These are phyloP conservation scores for Notospermus geniculatus DNA, from an alignment of 1,140 invertebrate species.

Conservation along the genomic window DNA sequence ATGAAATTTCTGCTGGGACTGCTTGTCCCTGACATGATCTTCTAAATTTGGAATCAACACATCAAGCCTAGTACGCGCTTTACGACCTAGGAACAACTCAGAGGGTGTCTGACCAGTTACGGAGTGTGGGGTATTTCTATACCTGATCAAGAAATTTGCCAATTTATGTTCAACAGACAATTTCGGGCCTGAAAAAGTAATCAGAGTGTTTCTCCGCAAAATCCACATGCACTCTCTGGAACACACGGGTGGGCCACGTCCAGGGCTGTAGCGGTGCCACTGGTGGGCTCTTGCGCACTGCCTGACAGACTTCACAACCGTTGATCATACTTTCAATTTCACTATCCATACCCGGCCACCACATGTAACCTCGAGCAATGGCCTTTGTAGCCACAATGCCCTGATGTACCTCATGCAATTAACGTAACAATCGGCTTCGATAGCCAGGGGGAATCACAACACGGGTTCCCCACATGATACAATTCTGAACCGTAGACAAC, in stretches of 20 bases:
- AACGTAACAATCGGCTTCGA: background rate
- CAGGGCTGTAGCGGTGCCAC: slow-evolving; percentile 32
- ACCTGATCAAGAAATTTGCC: no score
- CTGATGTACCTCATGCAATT: slow-evolving; percentile 46
- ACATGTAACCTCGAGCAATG: slow-evolving; percentile 55
- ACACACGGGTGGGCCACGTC: slow-evolving; percentile 43
- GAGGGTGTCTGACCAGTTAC: no score
- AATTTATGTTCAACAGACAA: no score
- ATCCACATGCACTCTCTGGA: slow-evolving; percentile 56
- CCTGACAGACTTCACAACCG: slow-evolving; percentile 50
- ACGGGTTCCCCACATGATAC: slow-evolving; percentile 6
- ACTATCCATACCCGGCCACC: slow-evolving; percentile 57
- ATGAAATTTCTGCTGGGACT: no score
- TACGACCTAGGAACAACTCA: no score
- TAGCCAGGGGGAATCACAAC: background rate
- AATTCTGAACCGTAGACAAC: background rate
- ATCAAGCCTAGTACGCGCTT: no score
- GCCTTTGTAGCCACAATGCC: slow-evolving; percentile 60
- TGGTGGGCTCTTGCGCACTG: slow-evolving; percentile 24
- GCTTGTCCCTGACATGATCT: no score
- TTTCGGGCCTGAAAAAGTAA: slow-evolving; percentile 38
- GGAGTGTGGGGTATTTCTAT: no score
- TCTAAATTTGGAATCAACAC: no score
- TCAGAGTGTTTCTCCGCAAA: slow-evolving; percentile 42
- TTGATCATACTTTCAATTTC: slow-evolving; percentile 53